Evolutionary conservation across 1,140 invertebrate genomes (phyloP).

Genomic region (Anastrepha obliqua): DNA sequence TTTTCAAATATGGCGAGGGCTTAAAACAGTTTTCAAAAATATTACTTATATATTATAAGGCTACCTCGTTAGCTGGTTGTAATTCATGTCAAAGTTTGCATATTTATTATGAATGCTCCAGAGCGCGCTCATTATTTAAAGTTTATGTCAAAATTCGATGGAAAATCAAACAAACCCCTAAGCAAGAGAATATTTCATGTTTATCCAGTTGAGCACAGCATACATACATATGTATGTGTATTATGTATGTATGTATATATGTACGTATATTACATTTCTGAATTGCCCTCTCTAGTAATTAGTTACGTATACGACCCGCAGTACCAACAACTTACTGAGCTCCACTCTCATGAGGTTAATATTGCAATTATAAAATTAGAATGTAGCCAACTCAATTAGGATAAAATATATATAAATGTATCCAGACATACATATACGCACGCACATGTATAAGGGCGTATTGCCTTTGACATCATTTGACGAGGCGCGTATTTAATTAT

Average conservation of each 20-base stretch:
- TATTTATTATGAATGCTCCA: neutral
- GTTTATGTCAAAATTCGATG: neutral
- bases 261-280: neutral
- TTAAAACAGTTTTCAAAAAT: too few species aligned
- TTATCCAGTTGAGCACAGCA: too few species aligned
- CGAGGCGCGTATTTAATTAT: neutral
- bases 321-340: neutral
- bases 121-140: neutral
- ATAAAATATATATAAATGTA: neutral
- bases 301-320: constrained; percentile 42
- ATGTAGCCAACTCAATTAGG: neutral
- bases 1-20: too few species aligned
- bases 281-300: neutral
- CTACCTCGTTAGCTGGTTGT: too few species aligned
- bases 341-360: neutral
- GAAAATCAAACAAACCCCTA: neutral
- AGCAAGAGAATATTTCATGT: too few species aligned
- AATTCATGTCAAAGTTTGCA: too few species aligned
- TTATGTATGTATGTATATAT: too few species aligned
- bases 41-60: too few species aligned
- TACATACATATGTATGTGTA: too few species aligned
- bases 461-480: neutral
- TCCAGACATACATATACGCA: neutral
- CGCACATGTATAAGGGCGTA: neutral
- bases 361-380: neutral